These are phyloP conservation scores for Perithous albicinctus DNA, from an alignment of 2,888 invertebrate species.

Conservation along the genomic window DNA sequence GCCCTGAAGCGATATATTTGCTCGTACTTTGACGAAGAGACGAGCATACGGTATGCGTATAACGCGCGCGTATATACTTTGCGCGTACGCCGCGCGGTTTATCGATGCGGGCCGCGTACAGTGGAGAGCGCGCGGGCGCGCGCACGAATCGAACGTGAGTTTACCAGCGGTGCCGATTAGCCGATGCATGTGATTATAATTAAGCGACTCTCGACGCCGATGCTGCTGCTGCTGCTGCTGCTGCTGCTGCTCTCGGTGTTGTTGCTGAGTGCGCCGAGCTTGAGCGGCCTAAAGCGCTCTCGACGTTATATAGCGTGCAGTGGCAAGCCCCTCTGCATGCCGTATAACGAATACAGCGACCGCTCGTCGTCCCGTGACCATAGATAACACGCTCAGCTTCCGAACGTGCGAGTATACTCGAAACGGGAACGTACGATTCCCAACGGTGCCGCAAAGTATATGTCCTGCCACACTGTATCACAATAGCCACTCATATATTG, in stretches of 20 bases:
- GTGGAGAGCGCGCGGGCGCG: too few species aligned
- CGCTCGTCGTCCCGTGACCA: conserved; percentile 19
- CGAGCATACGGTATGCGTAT: background rate
- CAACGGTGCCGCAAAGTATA: conserved; percentile 51
- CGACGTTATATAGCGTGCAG: too few species aligned
- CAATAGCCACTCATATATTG: background rate
- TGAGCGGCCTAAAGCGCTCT: conserved; percentile 1
- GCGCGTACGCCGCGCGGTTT: conserved; percentile 33
- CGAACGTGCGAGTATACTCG: conserved; percentile 42
- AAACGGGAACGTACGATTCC: conserved; percentile 55
- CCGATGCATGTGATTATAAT: conserved; percentile 67
- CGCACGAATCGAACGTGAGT: conserved; percentile 56
- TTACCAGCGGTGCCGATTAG: conserved; percentile 62
- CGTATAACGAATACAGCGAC: background rate
- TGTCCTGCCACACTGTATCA: background rate
- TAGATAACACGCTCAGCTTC: conserved; percentile 49
- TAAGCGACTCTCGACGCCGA: conserved; percentile 62
- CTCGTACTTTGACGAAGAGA: conserved; percentile 24
- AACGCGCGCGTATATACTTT: conserved; percentile 4
- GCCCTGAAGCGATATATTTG: background rate
- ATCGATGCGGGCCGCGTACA: conserved; percentile 61
- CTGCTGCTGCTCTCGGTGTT: conserved; percentile 26
- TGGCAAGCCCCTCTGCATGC: background rate
- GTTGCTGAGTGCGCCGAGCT: conserved; percentile 35
- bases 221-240: conserved; percentile 38